phyloP scores from a whole-genome alignment of 2,113 vertebrate species.

The human region GRCh38 chr20:10871001-10871500 shows the following conservation, averaged over 20 bases:
- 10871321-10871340: background rate
- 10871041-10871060: constrained; percentile 35
- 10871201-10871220: background rate
- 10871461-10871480: background rate
- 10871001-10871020: constrained; percentile 59
- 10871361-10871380: background rate
- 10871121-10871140: background rate
- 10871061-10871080: background rate
- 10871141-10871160: background rate
- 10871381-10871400: background rate
- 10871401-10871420: background rate
- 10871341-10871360: background rate
- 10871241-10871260: background rate
- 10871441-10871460: background rate
- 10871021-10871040: constrained; percentile 61
- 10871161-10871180: background rate
- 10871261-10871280: background rate
- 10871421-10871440: background rate
- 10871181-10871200: background rate
- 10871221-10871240: background rate
- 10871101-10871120: background rate
- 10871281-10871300: background rate
- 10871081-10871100: constrained; percentile 18
- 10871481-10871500: background rate
- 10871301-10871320: background rate